Evolutionary conservation across 1,140 invertebrate genomes (phyloP), one percentile per base, ranked within the genome.

Genomic region (Drosophila miranda): DNA sequence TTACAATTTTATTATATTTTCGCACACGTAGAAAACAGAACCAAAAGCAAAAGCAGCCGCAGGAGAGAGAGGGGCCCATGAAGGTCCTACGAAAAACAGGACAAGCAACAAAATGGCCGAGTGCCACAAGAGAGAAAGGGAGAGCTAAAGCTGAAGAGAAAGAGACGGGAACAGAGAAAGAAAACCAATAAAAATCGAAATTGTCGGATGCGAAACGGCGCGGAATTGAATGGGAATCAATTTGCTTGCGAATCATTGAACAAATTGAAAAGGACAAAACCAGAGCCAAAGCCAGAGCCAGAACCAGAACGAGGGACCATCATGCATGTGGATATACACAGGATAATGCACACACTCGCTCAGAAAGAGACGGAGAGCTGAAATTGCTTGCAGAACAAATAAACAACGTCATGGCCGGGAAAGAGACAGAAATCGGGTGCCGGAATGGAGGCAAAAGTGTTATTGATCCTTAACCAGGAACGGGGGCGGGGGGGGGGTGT

Each of bases 211-310:
- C 79, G 86, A 82, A 86, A 78, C 80, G 75, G 72, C 77, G 81
- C 78, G 86, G 79, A 89, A 89, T 89, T 89, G 87, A 89, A 87
- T 89, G 87, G 68, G 81, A 89, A 87, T 89, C 87, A 89, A 89
- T 89, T 89, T 89, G 87, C 87, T 89, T 89, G 75, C 87, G 82
- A 87, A 89, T 89, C 87, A 89, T 89, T 89, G 87, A 89, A 86
- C 82, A 89, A 89, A 89, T 89, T 89, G 87, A 89, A 89, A 87
- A 89, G 68, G 78, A 73, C 79, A 86, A 73, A 78, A 75, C 30
- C 34, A 13, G 34, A 38, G 11, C 34, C 8, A 9, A 63, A 53
- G 73, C 70, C 56, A 30, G 28, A 30, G 8, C 28, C 28, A 30
- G 74, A 53, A 73, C 69, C 56, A 58, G 45, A 68, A 43, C 50